Base-by-base conservation (phyloP, 2,113 vertebrate genomes). In the Acrocephalus arundinaceus region DNA sequence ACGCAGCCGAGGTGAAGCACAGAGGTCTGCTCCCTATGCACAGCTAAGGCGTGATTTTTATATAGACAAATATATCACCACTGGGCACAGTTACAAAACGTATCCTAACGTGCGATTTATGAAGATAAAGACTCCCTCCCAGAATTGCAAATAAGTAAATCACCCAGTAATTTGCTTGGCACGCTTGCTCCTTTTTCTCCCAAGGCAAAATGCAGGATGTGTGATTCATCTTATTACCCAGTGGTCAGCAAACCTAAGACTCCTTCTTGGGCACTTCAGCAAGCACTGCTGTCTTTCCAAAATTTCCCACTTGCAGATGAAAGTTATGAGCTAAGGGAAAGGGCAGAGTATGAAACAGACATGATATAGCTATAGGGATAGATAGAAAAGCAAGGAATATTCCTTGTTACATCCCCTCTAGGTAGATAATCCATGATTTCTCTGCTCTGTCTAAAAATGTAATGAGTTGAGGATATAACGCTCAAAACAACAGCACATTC, bases 61-160 rank as follows among this genome's bases (percentile, higher is more conserved):
- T 45, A 30, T 2, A 71, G 83, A 92, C 35, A 92, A 86, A 81
- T 72, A 31, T 18, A 83, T 63, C 70, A 49, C 70, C 46, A n/a
- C 31, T 31, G 37, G 85, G 78, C 85, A 76, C 20, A 49, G 67
- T n/a, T 76, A 72, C 61, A 85, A 41, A 48, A 68, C 1, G 3
- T 54, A 63, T 45, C 58, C 33, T 66, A 85, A 78, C 22, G 3
- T 0, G 4, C 73, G 66, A 91, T 95, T 91, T 92, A 92, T 66
- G 66, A 79, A 91, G 84, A 85, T n/a, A 85, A 81, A 78, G 31
- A 61, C 71, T 87, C 35, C 71, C 90, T 65, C 31, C 31, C 71
- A 72, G 86, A 87, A 94, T 1, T 68, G 46, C 73, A 78, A 78
- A 87, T 67, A 79, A 89, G 71, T 90, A 89, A 90, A 89, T 86